Base-by-base conservation (phyloP, 2,797 vertebrate species). In the Gymnoscopelus microlampas region DNA sequence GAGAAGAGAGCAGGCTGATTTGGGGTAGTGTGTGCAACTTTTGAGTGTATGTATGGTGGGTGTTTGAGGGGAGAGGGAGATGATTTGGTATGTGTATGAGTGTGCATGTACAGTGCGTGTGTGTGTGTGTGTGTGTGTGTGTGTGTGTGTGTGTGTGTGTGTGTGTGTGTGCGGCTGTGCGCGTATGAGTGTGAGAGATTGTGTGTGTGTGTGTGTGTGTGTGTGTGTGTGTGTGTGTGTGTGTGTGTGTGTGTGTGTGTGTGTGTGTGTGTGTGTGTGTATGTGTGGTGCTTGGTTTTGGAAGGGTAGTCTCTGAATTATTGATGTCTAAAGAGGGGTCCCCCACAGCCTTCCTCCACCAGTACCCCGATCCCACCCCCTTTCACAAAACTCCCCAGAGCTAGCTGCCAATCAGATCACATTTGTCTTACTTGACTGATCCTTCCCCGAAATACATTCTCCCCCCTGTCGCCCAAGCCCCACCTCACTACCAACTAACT, bases 371-470 rank as follows among this genome's bases (percentile, higher is more conserved):
- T 57, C 85, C 87, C 85, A 64, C 75, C 84, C 76, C 79, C 84
- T 74, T 75, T 81, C 57, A 44, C 39, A 9, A 64, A 75, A 84
- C 80, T 92, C 92, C 91, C 91, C 63, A 76, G 88, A 90, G 92
- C 55, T 53, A 86, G 85, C 81, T 82, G 89, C 81, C 89, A 89
- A 93, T 94, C 93, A 93, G 74, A 85, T 92, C 88, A 84, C 62
- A 94, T 94, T 94, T 93, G 88, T 91, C 83, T 89, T 92, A 93
- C 91, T 93, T 93, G 88, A 93, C 89, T 92, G 92, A 83, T 82
- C 85, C 79, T 76, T 76, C 76, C 74, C 71, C 60, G 69, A 87
- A 85, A 79, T 70, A 63, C 70, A 47, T 53, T 53, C 57, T 4
- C 60, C n/a, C 39, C 39, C 7, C 39, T 1, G 9, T 59, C 73